A percentile compares a stretch with the other conserved stretches of the same genome.
Conservation (phyloP, 2,113 vertebrate species). For the Spea bombifrons region DNA sequence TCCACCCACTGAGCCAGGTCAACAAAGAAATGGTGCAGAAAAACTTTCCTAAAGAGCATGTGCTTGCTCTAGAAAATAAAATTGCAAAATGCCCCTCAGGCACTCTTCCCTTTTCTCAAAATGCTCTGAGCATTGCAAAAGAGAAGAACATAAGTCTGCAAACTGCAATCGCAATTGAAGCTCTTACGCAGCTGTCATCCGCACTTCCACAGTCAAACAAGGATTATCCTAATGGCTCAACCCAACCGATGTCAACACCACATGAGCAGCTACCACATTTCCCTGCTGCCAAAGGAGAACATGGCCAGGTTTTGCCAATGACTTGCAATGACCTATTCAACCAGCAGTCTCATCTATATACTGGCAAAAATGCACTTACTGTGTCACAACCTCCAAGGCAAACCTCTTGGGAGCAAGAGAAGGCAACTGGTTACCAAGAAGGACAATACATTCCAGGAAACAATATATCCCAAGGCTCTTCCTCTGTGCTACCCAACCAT, state of each 20-base stretch:
- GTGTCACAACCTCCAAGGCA: conserved; percentile 4
- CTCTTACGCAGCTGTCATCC: conserved; percentile 88
- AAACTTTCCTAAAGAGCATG: conserved; percentile 52
- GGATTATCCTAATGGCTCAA: conserved; percentile 48
- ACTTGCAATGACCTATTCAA: conserved; percentile 36
- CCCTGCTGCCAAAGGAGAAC: conserved; percentile 50
- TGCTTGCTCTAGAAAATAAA: conserved; percentile 52
- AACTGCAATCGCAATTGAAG: conserved; percentile 94
- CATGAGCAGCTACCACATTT: conserved; percentile 57
- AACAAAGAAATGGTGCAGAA: conserved; percentile 46
- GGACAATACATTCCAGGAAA: conserved; percentile 39
- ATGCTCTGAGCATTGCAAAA: conserved; percentile 89
- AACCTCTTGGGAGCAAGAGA: conserved; percentile 43
- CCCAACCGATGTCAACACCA: conserved; percentile 43
- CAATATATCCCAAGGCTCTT: conserved; percentile 54
- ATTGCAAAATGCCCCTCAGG: conserved; percentile 62
- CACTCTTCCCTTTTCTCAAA: conserved; percentile 85
- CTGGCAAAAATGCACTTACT: conserved; percentile 33
- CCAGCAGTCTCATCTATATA: conserved; percentile 27
- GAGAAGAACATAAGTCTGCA: conserved; percentile 94
- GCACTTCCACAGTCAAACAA: conserved; percentile 69
- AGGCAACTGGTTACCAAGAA: conserved; percentile 28
- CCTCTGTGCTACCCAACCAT: conserved; percentile 5
- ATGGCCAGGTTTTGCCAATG: conserved; percentile 56
- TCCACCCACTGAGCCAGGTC: background rate